phyloP scores from a whole-genome alignment of 2,113 vertebrate genomes.

The Accipiter virgatus region DNA sequence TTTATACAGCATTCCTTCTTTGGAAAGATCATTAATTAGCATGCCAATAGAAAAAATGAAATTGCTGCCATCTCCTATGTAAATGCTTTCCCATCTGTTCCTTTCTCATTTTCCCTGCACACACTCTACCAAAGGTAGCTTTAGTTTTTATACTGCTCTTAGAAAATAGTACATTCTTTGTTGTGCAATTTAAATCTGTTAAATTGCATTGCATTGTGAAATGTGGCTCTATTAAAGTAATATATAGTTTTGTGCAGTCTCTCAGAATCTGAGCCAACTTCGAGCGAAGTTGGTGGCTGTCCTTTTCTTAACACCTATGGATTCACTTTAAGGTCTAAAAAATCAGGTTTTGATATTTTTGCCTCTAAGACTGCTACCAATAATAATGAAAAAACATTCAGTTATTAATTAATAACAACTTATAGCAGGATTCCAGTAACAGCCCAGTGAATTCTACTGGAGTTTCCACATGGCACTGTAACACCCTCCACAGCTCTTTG shows the following conservation, averaged over 20 bases:
- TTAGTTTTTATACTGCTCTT: conserved; percentile 1
- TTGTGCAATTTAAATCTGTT: conserved; percentile 58
- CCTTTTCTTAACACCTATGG: not conserved
- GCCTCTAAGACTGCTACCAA: not conserved
- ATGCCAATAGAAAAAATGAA: conserved; percentile 61
- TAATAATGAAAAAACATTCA: not conserved
- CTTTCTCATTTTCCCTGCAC: conserved; percentile 33
- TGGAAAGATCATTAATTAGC: conserved; percentile 48
- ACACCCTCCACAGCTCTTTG: not conserved
- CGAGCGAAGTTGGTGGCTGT: not conserved
- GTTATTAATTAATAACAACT: not conserved
- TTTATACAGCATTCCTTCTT: conserved; percentile 16
- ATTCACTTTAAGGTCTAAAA: not conserved
- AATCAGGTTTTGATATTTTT: not conserved
- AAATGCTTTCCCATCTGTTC: conserved; percentile 35
- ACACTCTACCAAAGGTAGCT: conserved; percentile 16
- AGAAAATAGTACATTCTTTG: conserved; percentile 25
- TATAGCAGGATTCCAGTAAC: not conserved
- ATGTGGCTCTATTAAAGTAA: conserved; percentile 36
- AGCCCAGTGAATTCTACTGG: not conserved
- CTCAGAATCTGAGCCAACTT: not conserved
- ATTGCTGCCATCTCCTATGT: conserved; percentile 37
- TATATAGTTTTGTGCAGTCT: not conserved
- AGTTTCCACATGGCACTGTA: not conserved
- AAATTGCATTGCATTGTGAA: conserved; percentile 31